Conservation (phyloP, 2,113 vertebrate species). For the Aepyceros melampus region DNA sequence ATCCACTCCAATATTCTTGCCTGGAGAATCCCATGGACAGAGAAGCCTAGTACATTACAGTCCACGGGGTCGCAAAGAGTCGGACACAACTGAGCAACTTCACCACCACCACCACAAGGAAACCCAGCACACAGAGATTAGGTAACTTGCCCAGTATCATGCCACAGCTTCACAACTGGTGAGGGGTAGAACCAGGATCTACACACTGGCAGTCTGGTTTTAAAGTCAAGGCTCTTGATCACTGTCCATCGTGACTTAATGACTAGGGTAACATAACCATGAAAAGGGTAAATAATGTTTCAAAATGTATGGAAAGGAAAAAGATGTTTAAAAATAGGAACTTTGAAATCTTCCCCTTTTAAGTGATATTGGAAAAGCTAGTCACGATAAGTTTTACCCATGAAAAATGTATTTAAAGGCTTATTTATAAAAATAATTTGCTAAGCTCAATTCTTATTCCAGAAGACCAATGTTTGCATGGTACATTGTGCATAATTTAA, state of each 20-base stretch:
- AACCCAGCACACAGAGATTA: background rate
- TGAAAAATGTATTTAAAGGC: conserved; percentile 24
- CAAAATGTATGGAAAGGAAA: background rate
- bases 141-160: background rate
- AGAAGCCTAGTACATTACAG: no score
- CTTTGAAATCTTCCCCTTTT: background rate
- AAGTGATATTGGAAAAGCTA: background rate
- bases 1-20: no score
- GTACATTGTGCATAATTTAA: conserved; percentile 61
- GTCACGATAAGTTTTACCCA: background rate
- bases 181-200: background rate
- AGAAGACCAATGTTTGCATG: conserved; percentile 46
- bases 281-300: background rate
- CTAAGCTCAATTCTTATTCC: conserved; percentile 35
- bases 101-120: no score
- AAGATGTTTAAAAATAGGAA: background rate
- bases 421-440: conserved; percentile 51
- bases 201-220: background rate
- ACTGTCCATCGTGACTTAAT: background rate
- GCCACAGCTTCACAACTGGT: background rate
- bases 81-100: no score
- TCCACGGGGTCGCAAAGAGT: no score
- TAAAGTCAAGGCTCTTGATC: background rate
- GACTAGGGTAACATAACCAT: background rate
- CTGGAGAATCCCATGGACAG: no score